These are phyloP conservation scores for Pagetopsis macropterus DNA, from an alignment of 2,797 vertebrate genomes.

Conservation along the genomic window DNA sequence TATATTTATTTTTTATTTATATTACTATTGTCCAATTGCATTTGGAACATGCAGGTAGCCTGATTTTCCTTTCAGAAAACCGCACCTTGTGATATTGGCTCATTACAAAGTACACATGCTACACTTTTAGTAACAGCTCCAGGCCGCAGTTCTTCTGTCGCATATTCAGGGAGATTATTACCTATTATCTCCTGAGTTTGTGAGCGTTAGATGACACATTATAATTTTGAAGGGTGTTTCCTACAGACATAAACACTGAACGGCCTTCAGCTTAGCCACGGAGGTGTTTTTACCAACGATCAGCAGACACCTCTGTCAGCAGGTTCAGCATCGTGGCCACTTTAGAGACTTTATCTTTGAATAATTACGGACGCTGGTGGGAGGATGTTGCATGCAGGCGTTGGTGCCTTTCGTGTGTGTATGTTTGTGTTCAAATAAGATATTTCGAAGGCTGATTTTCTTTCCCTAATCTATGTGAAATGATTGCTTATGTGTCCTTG, in stretches of 20 bases:
- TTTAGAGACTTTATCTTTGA: conserved; percentile 13
- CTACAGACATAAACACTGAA: conserved; percentile 65
- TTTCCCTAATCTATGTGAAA: not conserved
- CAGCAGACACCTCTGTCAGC: conserved; percentile 63
- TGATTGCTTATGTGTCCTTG: conserved; percentile 22
- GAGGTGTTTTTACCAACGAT: conserved; percentile 56
- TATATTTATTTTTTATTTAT: too few relatives aligned
- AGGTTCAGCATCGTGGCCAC: conserved; percentile 24
- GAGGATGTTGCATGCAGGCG: conserved; percentile 2
- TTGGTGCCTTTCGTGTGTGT: not conserved
- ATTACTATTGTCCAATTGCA: too few relatives aligned
- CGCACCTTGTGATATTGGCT: not conserved
- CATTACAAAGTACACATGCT: conserved; percentile 26
- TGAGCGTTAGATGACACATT: conserved; percentile 39
- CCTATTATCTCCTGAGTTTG: conserved; percentile 33
- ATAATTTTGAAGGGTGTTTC: conserved; percentile 74
- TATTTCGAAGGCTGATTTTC: not conserved
- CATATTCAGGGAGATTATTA: conserved; percentile 42
- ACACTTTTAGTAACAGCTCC: conserved; percentile 35
- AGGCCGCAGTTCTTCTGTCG: conserved; percentile 40
- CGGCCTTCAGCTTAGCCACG: conserved; percentile 24
- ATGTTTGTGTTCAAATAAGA: conserved; percentile 38
- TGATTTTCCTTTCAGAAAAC: not conserved
- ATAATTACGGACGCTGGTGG: not conserved
- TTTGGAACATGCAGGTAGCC: not conserved